Percentiles rank a stretch among this genome's conserved stretches.
These are phyloP conservation scores for Ibidorhyncha struthersii DNA, from an alignment of 2,113 vertebrate genomes.

Conservation along the genomic window DNA sequence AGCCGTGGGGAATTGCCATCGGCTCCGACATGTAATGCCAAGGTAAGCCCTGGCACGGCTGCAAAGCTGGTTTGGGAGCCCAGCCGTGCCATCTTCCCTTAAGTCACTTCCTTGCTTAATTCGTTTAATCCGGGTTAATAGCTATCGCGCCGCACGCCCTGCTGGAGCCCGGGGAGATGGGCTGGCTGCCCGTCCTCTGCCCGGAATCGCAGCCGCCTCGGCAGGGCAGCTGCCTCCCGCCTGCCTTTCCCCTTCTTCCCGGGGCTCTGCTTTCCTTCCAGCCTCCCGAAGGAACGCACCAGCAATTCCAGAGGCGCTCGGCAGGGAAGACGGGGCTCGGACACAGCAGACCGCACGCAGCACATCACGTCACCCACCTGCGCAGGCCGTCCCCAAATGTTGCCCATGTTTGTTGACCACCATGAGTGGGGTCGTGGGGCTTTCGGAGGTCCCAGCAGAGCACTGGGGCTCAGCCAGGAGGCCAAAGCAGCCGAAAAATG, in stretches of 20 bases:
- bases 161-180: neutral
- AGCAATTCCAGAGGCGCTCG: neutral
- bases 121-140: neutral
- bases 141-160: neutral
- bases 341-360: neutral
- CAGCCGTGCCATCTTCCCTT: neutral
- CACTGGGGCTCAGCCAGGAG: neutral
- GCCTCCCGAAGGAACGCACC: neutral
- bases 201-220: neutral
- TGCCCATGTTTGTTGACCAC: neutral
- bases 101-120: slow-evolving; percentile 30
- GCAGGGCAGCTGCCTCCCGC: neutral
- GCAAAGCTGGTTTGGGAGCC: neutral
- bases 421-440: accelerated
- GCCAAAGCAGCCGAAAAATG: neutral
- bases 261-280: neutral
- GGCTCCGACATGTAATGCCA: neutral
- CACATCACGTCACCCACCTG: neutral
- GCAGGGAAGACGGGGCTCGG: accelerated
- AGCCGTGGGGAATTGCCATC: neutral
- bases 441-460: neutral
- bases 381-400: neutral
- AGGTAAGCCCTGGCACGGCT: neutral
- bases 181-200: neutral
- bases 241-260: neutral